These are phyloP conservation scores for Marmota flaviventris DNA, from an alignment of 2,113 vertebrate genomes.

Conservation along the genomic window DNA sequence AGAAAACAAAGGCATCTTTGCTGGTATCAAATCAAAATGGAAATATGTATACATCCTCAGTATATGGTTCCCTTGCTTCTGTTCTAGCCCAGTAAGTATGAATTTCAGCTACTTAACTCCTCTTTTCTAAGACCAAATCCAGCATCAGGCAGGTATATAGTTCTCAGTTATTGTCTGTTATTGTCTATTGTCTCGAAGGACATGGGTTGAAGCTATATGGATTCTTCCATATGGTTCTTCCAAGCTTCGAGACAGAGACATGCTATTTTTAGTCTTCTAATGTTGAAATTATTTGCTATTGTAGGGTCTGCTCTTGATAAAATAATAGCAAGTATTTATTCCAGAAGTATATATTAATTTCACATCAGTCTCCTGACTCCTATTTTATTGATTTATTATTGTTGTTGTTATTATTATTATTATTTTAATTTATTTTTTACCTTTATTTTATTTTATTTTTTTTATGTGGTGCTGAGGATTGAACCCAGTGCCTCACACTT, in stretches of 20 bases:
- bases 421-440: too few relatives aligned
- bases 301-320: constrained; percentile 95
- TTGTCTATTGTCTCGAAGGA: not conserved
- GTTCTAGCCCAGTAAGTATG: constrained; percentile 94
- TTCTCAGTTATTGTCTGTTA: not conserved
- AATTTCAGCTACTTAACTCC: not conserved
- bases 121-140: not conserved
- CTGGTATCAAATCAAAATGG: constrained; percentile 97
- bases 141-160: not conserved
- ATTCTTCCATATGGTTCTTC: not conserved
- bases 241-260: not conserved
- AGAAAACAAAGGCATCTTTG: constrained; percentile 96
- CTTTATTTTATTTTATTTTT: too few relatives aligned
- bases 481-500: too few relatives aligned
- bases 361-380: not conserved
- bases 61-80: constrained; percentile 98
- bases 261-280: constrained; percentile 55
- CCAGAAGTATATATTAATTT: not conserved
- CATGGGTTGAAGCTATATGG: not conserved
- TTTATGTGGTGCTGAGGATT: too few relatives aligned
- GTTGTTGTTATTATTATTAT: too few relatives aligned
- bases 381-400: not conserved
- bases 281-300: constrained; percentile 58
- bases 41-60: constrained; percentile 99
- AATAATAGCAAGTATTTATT: constrained; percentile 89